Base-by-base conservation (phyloP, 2,797 vertebrate species). In the Macrochelys suwanniensis region DNA sequence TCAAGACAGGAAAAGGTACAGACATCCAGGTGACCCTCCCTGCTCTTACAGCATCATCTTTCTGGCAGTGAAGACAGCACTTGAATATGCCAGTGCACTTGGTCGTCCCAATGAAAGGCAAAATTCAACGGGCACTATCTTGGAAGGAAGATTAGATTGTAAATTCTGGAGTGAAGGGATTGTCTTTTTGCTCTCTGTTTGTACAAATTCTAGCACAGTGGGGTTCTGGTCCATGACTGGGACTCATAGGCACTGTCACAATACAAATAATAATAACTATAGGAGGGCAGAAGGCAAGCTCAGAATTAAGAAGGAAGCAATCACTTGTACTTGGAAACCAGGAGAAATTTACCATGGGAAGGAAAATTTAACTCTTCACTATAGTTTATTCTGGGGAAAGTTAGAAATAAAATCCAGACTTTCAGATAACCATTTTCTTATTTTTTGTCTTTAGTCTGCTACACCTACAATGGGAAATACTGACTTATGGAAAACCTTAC, bases 401-500 rank as follows among this genome's bases (percentile, higher is more conserved):
- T n/a, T 33, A 54, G 37, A 68, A 68, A 82, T 50, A 31, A 90
- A 74, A 47, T 54, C 50, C 42, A 42, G 74, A 47, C 53, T 51
- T 42, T 51, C 17, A 21, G 61, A n/a, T n/a, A n/a, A 57, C 42
- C 57, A 56, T 42, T 84, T 23, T 78, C 65, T 80, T 85, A 4
- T 19, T 84, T 82, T 68, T 95, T 92, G 56, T 96, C 51, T 89
- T 56, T 89, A 99, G 98, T 95, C 96, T 42, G 97, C 98, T 33
- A 82, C 97, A 57, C 97, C 98, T 68, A 96, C 97, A 79, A 98
- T 99, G 94, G 99, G 99, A 94, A 98, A 98, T 97, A 99, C 99
- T 13, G 99, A 99, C 93, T 98, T 99, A 91, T 99, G 99, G 99
- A 98, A 98, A 80, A 97, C 97, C 3, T 98, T 99, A 76, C 98